phyloP scores from a whole-genome alignment of 2,888 invertebrate genomes.

The Acanthacorydalis orientalis region DNA sequence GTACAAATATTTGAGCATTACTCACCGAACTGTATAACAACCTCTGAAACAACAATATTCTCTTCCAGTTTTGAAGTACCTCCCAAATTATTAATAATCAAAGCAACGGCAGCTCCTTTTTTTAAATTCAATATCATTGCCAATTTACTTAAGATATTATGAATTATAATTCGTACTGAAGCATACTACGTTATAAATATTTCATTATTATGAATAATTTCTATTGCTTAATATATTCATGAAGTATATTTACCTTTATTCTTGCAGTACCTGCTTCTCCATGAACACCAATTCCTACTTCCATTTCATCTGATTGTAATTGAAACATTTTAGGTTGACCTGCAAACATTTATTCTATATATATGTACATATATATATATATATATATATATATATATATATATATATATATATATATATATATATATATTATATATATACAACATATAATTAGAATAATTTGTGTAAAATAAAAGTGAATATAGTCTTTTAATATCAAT shows the following conservation, averaged over 20 bases:
- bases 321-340: conserved; percentile 44
- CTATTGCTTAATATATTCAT: too few relatives aligned
- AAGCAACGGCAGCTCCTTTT: conserved; percentile 31
- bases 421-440: too few relatives aligned
- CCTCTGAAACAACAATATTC: conserved; percentile 50
- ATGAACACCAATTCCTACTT: conserved; percentile 37
- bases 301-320: conserved; percentile 45
- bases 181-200: conserved; percentile 12
- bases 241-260: conserved; percentile 18
- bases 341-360: too few relatives aligned
- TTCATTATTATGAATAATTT: neutral
- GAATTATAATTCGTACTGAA: conserved; percentile 29
- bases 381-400: too few relatives aligned
- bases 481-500: too few relatives aligned
- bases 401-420: too few relatives aligned
- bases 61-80: conserved; percentile 55
- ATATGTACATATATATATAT: neutral
- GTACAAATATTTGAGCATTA: neutral
- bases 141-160: conserved; percentile 29
- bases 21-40: conserved; percentile 43
- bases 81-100: conserved; percentile 66
- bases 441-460: too few relatives aligned
- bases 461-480: too few relatives aligned
- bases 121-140: conserved; percentile 10
- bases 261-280: conserved; percentile 34